A percentile compares a stretch with the other conserved stretches of the same genome.
phyloP scores from a whole-genome alignment of 2,888 invertebrate species.

The Conops quadrifasciatus region DNA sequence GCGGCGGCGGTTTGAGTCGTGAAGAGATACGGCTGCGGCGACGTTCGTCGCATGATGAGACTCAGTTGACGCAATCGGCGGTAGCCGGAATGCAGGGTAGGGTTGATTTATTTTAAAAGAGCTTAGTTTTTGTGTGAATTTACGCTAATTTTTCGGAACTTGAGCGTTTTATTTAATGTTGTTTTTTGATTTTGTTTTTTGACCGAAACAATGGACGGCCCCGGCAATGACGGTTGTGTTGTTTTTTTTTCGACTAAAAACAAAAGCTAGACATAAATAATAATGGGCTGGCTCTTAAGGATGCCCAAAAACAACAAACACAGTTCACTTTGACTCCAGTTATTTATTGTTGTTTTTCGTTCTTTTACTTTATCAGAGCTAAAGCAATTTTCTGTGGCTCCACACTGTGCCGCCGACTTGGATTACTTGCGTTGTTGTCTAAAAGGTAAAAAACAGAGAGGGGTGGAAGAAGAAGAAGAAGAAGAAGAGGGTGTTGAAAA shows the following conservation, averaged over 20 bases:
- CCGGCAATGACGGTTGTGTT: no score
- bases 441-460: slow-evolving; percentile 59
- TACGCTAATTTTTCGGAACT: neutral
- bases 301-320: neutral
- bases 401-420: slow-evolving; percentile 64
- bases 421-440: slow-evolving; percentile 65
- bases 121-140: neutral
- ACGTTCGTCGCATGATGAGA: slow-evolving; percentile 65
- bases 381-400: slow-evolving; percentile 61
- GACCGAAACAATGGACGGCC: no score
- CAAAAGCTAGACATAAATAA: no score
- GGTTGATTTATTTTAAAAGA: no score
- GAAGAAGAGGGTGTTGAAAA: neutral
- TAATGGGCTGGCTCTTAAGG: no score
- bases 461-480: neutral
- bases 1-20: slow-evolving; percentile 53
- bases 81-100: slow-evolving; percentile 55
- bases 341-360: slow-evolving; percentile 20
- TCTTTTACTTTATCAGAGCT: slow-evolving; percentile 49
- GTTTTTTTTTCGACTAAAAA: no score
- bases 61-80: slow-evolving; percentile 59
- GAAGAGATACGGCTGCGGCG: slow-evolving; percentile 65
- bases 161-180: no score
- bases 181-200: no score
- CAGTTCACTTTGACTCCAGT: neutral